phyloP scores from a whole-genome alignment of 1,140 invertebrate genomes.

The Eciton burchellii region DNA sequence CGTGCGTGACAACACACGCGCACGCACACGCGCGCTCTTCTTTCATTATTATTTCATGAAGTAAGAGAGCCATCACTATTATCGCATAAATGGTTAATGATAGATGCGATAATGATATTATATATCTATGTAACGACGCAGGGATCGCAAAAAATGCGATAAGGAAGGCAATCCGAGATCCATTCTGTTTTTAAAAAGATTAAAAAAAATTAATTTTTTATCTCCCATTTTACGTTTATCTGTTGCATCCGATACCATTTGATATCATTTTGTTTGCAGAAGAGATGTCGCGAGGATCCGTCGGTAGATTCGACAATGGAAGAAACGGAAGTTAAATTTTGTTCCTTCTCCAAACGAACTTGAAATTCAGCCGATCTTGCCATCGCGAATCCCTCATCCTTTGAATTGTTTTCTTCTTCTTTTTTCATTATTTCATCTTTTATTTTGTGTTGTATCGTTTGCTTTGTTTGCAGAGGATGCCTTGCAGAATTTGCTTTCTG shows the following conservation, averaged over 20 bases:
- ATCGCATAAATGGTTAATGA: constrained; percentile 2
- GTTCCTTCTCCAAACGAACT: neutral
- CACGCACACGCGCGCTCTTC: constrained; percentile 8
- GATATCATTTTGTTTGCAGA: neutral
- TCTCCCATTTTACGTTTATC: neutral
- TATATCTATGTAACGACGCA: neutral
- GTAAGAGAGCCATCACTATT: neutral
- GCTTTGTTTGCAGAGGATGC: constrained; percentile 15
- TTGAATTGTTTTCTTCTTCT: neutral
- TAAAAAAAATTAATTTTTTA: neutral
- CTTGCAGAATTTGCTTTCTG: neutral
- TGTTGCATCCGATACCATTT: neutral
- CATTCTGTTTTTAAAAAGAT: constrained; percentile 1
- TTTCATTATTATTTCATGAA: constrained; percentile 40
- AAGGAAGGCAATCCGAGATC: neutral
- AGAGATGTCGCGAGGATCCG: neutral
- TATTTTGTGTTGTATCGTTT: constrained; percentile 26
- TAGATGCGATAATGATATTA: neutral
- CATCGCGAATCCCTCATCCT: too few relatives aligned
- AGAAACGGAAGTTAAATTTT: neutral
- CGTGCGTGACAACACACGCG: constrained; percentile 29
- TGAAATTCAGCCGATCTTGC: neutral
- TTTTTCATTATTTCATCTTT: constrained; percentile 3
- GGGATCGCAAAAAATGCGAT: neutral
- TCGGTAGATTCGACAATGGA: neutral